phyloP scores from a whole-genome alignment of 2,797 vertebrate species.

The Lithobates pipiens region DNA sequence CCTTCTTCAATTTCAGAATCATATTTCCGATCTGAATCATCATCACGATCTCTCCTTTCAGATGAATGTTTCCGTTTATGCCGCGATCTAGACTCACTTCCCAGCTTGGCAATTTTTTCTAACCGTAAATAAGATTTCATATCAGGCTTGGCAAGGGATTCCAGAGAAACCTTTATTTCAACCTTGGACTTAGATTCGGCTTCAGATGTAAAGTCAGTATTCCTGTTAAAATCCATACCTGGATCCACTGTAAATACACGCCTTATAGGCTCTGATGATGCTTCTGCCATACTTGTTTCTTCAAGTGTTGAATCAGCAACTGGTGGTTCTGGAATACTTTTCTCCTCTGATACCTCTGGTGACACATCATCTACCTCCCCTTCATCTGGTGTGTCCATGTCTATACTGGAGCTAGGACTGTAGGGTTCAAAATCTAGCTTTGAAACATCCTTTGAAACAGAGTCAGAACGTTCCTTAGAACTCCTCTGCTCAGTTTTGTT shows the following conservation, averaged over 20 bases:
- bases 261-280: conserved; percentile 65
- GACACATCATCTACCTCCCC: conserved; percentile 37
- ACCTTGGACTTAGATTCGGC: conserved; percentile 66
- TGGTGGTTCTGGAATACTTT: conserved; percentile 58
- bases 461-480: conserved; percentile 29
- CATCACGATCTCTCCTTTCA: conserved; percentile 44
- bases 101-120: conserved; percentile 61
- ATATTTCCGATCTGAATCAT: conserved; percentile 61
- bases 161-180: conserved; percentile 72
- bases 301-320: conserved; percentile 71
- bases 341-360: conserved; percentile 32
- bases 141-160: conserved; percentile 69
- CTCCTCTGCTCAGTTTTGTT: conserved; percentile 28
- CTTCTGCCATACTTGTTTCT: conserved; percentile 23
- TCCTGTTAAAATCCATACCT: conserved; percentile 58
- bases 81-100: conserved; percentile 40
- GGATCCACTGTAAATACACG: conserved; percentile 72
- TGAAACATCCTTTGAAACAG: conserved; percentile 21
- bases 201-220: conserved; percentile 57
- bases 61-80: conserved; percentile 53
- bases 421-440: conserved; percentile 54
- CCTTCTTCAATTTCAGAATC: conserved; percentile 91
- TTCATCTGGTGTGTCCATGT: conserved; percentile 45
- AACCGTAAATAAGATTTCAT: conserved; percentile 57
- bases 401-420: conserved; percentile 58